Percentiles rank a stretch among this genome's conserved stretches.
Conservation (phyloP, 2,113 vertebrate genomes). For the Heterotis niloticus region DNA sequence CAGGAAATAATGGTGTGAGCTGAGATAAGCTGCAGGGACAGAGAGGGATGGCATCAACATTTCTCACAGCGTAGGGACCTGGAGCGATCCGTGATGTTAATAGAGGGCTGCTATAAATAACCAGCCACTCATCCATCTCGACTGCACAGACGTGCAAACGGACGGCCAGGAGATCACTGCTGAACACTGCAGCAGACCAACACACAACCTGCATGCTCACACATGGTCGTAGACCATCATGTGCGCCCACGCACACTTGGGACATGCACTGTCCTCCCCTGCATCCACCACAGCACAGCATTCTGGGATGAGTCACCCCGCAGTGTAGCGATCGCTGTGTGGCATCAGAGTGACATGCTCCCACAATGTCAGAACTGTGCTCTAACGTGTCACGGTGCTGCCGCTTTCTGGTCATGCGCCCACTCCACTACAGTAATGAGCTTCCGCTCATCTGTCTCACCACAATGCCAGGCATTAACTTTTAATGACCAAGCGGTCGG, state of each 20-base stretch:
- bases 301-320: not conserved
- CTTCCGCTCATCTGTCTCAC: constrained; percentile 1
- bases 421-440: not conserved
- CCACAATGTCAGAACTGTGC: not conserved
- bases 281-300: constrained; percentile 1
- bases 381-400: not conserved
- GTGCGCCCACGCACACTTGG: not conserved
- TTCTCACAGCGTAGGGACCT: not conserved
- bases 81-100: constrained; percentile 4
- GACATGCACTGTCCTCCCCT: not conserved
- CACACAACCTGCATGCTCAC: not conserved
- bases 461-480: not conserved
- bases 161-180: not conserved
- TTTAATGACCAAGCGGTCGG: constrained; percentile 4
- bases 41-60: not conserved
- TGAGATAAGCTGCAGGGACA: constrained; percentile 3
- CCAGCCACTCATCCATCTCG: not conserved
- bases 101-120: constrained; percentile 18
- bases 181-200: no score
- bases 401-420: constrained; percentile 2
- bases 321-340: not conserved
- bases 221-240: not conserved
- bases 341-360: not conserved
- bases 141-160: not conserved
- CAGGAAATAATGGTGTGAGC: not conserved